phyloP scores from a whole-genome alignment of 1,140 invertebrate genomes.

The Rhysida immarginata region DNA sequence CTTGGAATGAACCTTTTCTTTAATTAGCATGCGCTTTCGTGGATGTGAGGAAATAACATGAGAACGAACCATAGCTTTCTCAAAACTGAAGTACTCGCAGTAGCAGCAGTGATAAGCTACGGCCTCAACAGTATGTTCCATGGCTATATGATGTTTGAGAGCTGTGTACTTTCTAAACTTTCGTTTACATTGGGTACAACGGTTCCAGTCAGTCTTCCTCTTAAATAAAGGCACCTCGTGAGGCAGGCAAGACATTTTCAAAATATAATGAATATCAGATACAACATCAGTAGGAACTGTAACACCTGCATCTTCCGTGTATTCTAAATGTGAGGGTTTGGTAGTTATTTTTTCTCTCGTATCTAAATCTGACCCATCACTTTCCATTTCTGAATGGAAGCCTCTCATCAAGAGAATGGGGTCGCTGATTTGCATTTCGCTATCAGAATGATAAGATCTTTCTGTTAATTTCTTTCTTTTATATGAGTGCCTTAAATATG shows the following conservation, averaged over 20 bases:
- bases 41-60: not conserved
- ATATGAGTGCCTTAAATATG: too few relatives aligned
- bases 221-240: not conserved
- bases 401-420: too few relatives aligned
- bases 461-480: not conserved
- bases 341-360: not conserved
- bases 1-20: not conserved
- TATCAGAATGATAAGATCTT: not conserved
- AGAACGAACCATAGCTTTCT: not conserved
- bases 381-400: not conserved
- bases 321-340: not conserved
- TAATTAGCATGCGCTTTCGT: not conserved
- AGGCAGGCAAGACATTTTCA: not conserved
- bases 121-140: not conserved
- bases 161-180: not conserved
- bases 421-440: too few relatives aligned
- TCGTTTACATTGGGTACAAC: slow-evolving; percentile 1
- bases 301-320: not conserved
- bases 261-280: not conserved
- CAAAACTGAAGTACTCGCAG: not conserved
- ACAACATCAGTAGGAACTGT: not conserved
- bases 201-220: not conserved
- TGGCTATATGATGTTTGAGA: not conserved
- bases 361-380: not conserved
- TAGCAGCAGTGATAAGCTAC: not conserved